Evolutionary conservation across 2,888 invertebrate species (phyloP), one percentile per base, ranked within the genome.

Genomic region (Cryptophagus acutangulus): DNA sequence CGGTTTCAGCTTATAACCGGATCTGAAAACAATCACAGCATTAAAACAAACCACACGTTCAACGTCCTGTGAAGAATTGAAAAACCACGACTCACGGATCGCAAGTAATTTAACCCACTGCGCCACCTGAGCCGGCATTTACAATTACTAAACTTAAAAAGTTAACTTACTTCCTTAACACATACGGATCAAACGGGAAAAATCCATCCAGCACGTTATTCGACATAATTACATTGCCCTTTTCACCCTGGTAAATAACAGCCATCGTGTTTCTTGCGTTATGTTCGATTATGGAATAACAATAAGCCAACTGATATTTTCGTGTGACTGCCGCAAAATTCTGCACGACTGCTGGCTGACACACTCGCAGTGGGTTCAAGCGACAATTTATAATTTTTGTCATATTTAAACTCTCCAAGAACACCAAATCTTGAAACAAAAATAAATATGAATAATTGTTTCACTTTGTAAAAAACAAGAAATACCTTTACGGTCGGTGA

Each of bases 141-240:
- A 8, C 20, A 20, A 20, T 8, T 9, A 6, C 6, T 20, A 6
- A 20, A 20, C 6, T 8, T 9, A 20, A 6, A 20, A 20, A 20
- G 9, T 20, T 20, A 20, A 26, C 46, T 46, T 60, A 83, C 82
- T 74, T 76, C 54, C 80, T 77, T 31, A 95, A 71, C 10, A 83
- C 68, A 62, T 87, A 94, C 0, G 91, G 91, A 70, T 93, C 93
- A 62, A 93, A 95, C 0, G 95, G 95, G 65, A 91, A 95, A 73
- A 86, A 91, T 1, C 78, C 71, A 37, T 59, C 71, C 39, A 74
- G 72, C 9, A 77, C 58, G 13, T 41, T 45, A 24, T 71, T 67
- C 2, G 57, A 58, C 8, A 62, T 53, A 5, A 62, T 43, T 4
- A 61, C 43, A 5, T 62, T 50, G 3, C 72, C 71, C 47, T 66